Base-by-base conservation (phyloP, 1,140 invertebrate species). In the Papilio glaucus region DNA sequence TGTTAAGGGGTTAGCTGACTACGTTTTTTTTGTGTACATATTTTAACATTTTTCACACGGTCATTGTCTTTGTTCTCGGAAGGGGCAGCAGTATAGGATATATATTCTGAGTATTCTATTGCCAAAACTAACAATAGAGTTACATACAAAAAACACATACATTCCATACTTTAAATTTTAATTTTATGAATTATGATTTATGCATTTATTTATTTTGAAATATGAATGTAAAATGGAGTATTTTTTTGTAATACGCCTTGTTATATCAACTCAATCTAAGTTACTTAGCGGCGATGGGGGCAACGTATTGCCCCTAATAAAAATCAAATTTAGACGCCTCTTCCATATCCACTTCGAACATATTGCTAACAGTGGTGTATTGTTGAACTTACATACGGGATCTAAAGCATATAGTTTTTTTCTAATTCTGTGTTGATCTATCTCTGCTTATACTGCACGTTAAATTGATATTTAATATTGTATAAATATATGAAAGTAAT, bases 281-380 rank as follows among this genome's bases (percentile, higher is more conserved):
- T 83, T 84, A 79, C 79, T 87, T 83, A 84, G 78, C 73, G 63
- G 41, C 67, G 79, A 89, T 89, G 87, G 86, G 88, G 88, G 88
- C 85, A 76, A 81, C 74, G 80, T 86, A 89, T 88, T 88, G 83
- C 38, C 65, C 73, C 79, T 79, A 90, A 90, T 90, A 83, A 88
- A 90, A 90, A 86, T 88, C 87, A 87, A 87, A 90, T 90, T 89
- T 89, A 79, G 79, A 73, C 78, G 77, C 76, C 82, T 70, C 78
- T 15, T 74, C 72, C 73, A 53, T 68, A 53, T 67, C 60, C 63
- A 41, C 53, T 60, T 49, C 57, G 68, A 68, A 53, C 41, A 26
- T 71, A 62, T 29, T n/a, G n/a, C n/a, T n/a, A 42, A 42, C 18
- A 18, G 15, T 9, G 18, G 15, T 8, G 0, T 45, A 45, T 45